Conservation (phyloP, 2,888 invertebrate species). For the Scaptodrosophila latifasciaeformis region DNA sequence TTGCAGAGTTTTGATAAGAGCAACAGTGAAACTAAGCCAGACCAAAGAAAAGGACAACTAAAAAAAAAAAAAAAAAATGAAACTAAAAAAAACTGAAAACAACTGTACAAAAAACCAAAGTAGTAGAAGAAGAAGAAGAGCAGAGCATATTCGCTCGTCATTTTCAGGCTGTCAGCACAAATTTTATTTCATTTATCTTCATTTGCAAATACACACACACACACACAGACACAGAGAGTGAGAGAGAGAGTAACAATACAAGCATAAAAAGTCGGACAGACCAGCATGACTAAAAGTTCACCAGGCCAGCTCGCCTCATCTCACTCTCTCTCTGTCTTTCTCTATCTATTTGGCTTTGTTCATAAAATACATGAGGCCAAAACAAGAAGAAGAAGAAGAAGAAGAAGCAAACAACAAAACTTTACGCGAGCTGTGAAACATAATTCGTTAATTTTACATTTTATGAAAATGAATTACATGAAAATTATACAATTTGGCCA, state of each 20-base stretch:
- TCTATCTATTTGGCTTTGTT: too few species aligned
- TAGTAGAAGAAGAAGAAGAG: too few species aligned
- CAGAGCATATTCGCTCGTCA: conserved; percentile 27
- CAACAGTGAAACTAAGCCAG: background rate
- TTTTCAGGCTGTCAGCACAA: conserved; percentile 57
- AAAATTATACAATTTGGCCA: conserved; percentile 36
- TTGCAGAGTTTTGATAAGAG: too few species aligned
- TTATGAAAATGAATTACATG: conserved; percentile 51
- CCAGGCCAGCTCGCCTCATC: conserved; percentile 4
- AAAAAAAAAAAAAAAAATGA: too few species aligned
- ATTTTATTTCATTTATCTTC: conserved; percentile 62
- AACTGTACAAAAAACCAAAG: too few species aligned
- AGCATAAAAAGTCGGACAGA: background rate
- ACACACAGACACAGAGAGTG: conserved; percentile 10
- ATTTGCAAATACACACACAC: conserved; percentile 37
- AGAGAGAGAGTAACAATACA: background rate
- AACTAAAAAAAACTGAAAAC: too few species aligned
- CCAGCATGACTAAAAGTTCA: conserved; percentile 7
- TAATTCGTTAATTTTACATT: conserved; percentile 56
- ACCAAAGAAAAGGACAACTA: background rate
- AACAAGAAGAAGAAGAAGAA: too few species aligned
- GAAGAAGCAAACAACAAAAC: background rate
- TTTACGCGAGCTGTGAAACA: conserved; percentile 18
- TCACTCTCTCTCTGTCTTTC: too few species aligned
- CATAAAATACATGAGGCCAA: too few species aligned